Percentiles rank a stretch among this genome's conserved stretches.
Conservation (phyloP, 1,140 invertebrate genomes). For the Plutomurus gul region DNA sequence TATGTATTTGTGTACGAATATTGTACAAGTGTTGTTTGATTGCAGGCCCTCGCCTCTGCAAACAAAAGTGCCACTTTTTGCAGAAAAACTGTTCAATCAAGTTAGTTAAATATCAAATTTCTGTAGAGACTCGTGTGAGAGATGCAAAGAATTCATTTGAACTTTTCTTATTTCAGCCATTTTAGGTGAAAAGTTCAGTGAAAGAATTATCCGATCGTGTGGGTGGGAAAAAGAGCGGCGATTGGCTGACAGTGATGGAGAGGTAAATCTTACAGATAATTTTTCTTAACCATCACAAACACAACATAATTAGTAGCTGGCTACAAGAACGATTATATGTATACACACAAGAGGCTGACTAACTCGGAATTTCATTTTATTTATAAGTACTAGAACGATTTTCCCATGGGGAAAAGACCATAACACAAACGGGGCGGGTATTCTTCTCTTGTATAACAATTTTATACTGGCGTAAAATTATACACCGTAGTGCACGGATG, state of each 20-base stretch:
- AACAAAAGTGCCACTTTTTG: not conserved
- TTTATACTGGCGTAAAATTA: too few relatives aligned
- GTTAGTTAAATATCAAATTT: not conserved
- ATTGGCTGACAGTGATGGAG: not conserved
- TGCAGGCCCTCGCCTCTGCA: not conserved
- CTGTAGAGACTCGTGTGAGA: too few relatives aligned
- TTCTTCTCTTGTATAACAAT: too few relatives aligned
- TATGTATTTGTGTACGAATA: too few relatives aligned
- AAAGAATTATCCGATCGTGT: not conserved
- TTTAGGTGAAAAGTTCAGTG: not conserved
- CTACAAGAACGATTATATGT: not conserved
- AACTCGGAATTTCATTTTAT: not conserved
- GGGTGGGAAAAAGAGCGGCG: not conserved
- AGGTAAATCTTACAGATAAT: too few relatives aligned
- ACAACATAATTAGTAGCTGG: too few relatives aligned
- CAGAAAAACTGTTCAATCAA: not conserved
- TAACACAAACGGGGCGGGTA: too few relatives aligned
- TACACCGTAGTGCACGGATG: too few relatives aligned
- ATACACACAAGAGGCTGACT: not conserved
- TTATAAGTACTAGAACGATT: too few relatives aligned
- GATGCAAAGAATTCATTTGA: not conserved
- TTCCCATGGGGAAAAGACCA: too few relatives aligned
- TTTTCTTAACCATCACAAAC: too few relatives aligned
- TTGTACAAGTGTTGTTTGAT: not conserved
- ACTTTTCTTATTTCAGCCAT: not conserved